Base-by-base conservation (phyloP, 1,140 invertebrate genomes). In the Atta colombica region DNA sequence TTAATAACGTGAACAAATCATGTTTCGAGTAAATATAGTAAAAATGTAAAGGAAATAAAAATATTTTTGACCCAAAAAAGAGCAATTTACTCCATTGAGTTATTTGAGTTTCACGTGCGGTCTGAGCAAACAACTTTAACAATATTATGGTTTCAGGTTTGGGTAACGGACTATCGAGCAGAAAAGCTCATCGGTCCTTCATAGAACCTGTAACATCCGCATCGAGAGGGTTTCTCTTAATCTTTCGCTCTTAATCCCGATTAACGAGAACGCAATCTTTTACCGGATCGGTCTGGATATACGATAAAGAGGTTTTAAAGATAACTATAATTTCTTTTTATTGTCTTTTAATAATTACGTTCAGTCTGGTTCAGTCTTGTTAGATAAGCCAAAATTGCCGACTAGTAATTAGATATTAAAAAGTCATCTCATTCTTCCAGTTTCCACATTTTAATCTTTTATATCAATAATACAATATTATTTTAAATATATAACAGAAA, bases 191-290 rank as follows among this genome's bases (percentile, higher is more conserved):
- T 8, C 14, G 39, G 14, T 65, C 14, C 39, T 74, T 66, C 35
- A 53, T 39, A 5, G 39, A 81, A 66, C 49, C 39, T 55, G 69
- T 25, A 80, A 45, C 71, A 69, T 72, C 28, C 45, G 12, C 16
- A 21, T 84, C 39, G 18, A 14, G 14, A 4, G 21, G 55, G 69
- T 28, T 81, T 51, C 61, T 14, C 74, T 87, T 88, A 88, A 87
- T 45, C 60, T 74, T 68, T 39, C 28, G n/a, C 25, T 53, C 49
- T 74, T 65, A 88, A 89, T 85, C 86, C 87, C 85, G 86, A 89
- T 89, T 86, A 89, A 88, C 75, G 81, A 55, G 60, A 75, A 58
- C 51, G 51, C 74, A 71, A 86, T 89, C 75, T 89, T 82, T 86
- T 58, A n/a, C 45, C 18, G 28, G 31, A 18, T 39, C 74, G 51